A percentile compares a stretch with the other conserved stretches of the same genome.
These are phyloP conservation scores for Platalea minor DNA, from an alignment of 2,797 vertebrate species.

Conservation along the genomic window DNA sequence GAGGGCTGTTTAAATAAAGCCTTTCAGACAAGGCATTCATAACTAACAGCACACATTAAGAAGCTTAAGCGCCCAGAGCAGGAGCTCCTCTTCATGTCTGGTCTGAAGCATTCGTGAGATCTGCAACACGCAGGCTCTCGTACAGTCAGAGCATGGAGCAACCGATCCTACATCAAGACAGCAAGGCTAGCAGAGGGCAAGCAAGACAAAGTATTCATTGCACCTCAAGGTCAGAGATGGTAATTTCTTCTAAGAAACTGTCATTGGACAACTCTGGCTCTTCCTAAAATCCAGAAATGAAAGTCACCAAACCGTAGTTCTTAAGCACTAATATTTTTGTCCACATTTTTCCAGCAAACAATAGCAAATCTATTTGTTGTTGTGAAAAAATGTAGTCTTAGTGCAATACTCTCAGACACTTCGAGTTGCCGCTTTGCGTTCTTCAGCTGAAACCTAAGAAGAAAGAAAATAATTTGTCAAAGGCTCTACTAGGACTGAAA, in stretches of 20 bases:
- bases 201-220: neutral
- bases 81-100: neutral
- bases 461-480: neutral
- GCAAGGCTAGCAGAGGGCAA: neutral
- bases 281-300: neutral
- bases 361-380: neutral
- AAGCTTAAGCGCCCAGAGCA: neutral
- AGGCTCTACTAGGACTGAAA: neutral
- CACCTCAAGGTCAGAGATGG: neutral
- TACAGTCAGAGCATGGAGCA: neutral
- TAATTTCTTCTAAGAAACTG: neutral
- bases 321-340: neutral
- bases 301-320: neutral
- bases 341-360: neutral
- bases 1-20: neutral
- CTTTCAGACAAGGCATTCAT: neutral
- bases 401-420: neutral
- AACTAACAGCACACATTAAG: neutral
- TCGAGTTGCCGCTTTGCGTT: neutral
- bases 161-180: fast-evolving
- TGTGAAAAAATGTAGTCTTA: neutral
- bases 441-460: neutral
- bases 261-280: neutral
- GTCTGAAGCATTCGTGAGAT: neutral
- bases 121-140: neutral